phyloP scores from a whole-genome alignment of 2,113 vertebrate genomes.

The Osmerus eperlanus region DNA sequence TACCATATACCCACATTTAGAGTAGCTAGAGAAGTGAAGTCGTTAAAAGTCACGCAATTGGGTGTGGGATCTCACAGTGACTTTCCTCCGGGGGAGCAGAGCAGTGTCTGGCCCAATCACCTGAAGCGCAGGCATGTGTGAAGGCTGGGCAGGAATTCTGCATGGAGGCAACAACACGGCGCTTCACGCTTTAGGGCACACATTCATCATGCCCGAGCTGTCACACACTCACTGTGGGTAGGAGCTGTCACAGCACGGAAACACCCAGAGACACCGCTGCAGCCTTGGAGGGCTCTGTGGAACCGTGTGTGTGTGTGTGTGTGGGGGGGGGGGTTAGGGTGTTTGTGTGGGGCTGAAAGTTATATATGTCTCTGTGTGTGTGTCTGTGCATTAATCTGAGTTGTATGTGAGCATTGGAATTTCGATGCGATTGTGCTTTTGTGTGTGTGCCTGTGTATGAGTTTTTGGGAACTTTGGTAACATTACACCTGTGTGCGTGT shows the following conservation, averaged over 20 bases:
- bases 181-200: constrained; percentile 20
- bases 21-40: constrained; percentile 2
- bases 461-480: not conserved
- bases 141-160: constrained; percentile 29
- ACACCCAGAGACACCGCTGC: not conserved
- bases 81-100: constrained; percentile 8
- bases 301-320: constrained; percentile 13
- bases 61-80: not conserved
- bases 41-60: constrained; percentile 22
- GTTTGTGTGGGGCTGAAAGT: no score
- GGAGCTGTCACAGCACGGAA: constrained; percentile 12
- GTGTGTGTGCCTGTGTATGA: not conserved
- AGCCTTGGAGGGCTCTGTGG: not conserved
- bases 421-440: no score
- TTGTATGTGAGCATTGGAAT: no score
- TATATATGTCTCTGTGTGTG: not conserved
- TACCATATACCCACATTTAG: constrained; percentile 22
- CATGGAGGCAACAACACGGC: constrained; percentile 17
- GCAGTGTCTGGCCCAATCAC: constrained; percentile 13
- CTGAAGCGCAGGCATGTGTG: constrained; percentile 28
- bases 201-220: constrained; percentile 33
- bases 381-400: not conserved
- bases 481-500: not conserved
- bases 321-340: not conserved
- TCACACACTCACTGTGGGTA: constrained; percentile 14